Base-by-base conservation (phyloP, 2,797 vertebrate genomes). In the Adrianichthys oophorus region DNA sequence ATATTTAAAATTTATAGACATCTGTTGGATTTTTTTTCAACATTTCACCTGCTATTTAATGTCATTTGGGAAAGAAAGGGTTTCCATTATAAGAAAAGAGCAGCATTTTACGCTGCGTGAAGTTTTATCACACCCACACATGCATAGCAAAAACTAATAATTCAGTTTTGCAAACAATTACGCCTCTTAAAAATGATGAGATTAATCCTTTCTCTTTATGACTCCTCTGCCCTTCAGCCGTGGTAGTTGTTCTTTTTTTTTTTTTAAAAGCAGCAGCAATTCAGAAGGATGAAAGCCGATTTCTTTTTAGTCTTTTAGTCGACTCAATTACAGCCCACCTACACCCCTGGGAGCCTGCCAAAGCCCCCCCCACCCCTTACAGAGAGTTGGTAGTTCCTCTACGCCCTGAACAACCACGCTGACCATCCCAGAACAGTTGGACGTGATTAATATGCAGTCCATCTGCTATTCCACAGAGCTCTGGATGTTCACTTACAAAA, bases 281-380 rank as follows among this genome's bases (percentile, higher is more conserved):
- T 15, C 41, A 40, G 65, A 65, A 66, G 52, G 67, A 87, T 86
- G 68, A 89, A 87, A 83, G 52, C 48, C 76, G 50, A 37, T 57
- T 72, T 67, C 32, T 67, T 65, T 21, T 73, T 52, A 29, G 15
- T 59, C 29, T 54, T 79, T 32, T 13, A 37, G 32, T 37, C 67
- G 51, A 72, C 76, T 88, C 84, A 82, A 89, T 90, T 86, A 87
- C 81, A 90, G 76, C 75, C 83, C 80, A 84, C 73, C 82, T 83
- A 74, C 51, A 52, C 59, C 59, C 60, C 79, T 80, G 60, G 68
- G 62, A 64, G 65, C 52, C 50, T 44, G 84, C 88, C 82, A 86
- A 83, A 70, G 70, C 59, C 48, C 62, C 74, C 76, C 68, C 59
- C 49, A 59, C 72, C 76, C 67, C 19, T 21, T 21, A 65, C 65